Evolutionary conservation across 64 coral and sea anemone genomes (phyloP), one percentile per base, ranked within the genome.

Genomic region (Montipora cactus): DNA sequence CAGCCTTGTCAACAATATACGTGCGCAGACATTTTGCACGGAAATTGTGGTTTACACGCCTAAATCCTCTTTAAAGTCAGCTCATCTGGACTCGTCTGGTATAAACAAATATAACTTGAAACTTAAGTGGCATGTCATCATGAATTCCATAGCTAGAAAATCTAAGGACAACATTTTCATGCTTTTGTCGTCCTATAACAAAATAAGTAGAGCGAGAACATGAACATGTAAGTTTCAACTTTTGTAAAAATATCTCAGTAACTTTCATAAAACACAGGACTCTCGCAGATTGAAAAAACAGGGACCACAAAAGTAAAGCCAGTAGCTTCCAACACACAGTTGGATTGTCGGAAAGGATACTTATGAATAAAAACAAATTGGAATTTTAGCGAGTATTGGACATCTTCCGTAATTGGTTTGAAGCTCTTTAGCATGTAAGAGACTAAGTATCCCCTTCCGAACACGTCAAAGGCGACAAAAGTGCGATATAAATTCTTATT

Each of bases 21-120:
- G 12, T 53, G 15, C 9, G 53, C 52, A 4, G 16, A 53, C 21
- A 14, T 44, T 44, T 59, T 52, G 79, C 55, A 8, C 53, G 79
- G 57, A 81, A 81, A 21, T 80, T 80, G 79, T 81, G 79, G 79
- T 81, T 81, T 14, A 61, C 79, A 81, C 79, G 25, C 79, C 79
- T 37, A 18, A 81, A 57, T 61, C 79, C 53, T 28, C n/a, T 44
- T 59, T 21, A 71, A 2, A 71, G 37, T 37, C 37, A 37, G 21
- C 19, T 71, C 68, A 71, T 71, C 18, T 71, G 20, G 19, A 21
- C 19, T 23, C 68, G 20, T 71, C 68, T 71, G 68, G 18, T 21
- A 15, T 15, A 18, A 71, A 71, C 19, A 71, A 23, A 20, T 71
- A 71, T 9, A 21, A 71, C 68, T 71, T 3, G 20, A 71, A 71